Evolutionary conservation across 1,140 invertebrate genomes (phyloP).

Genomic region (Pteromalus puparum): DNA sequence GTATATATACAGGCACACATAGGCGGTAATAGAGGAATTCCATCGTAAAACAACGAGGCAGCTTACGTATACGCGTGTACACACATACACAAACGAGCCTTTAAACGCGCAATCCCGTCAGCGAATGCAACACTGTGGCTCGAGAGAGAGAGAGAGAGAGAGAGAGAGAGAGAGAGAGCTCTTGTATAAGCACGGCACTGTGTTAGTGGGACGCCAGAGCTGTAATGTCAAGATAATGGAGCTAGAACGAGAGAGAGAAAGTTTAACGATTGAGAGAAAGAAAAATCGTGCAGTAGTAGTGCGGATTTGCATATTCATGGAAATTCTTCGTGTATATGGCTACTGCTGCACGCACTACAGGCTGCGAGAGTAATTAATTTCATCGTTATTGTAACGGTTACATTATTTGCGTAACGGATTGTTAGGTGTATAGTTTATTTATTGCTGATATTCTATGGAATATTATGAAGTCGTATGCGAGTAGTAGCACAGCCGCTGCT

Average conservation of each 20-base stretch:
- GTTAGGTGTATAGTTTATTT: neutral
- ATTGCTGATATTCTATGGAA: neutral
- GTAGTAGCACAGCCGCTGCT: neutral
- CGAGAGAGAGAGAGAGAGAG: neutral
- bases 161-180: neutral
- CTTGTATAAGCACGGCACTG: constrained; percentile 39
- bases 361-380: constrained; percentile 34
- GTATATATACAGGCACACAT: neutral
- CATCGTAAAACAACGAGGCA: constrained; percentile 32
- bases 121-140: constrained; percentile 13
- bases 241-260: constrained; percentile 59
- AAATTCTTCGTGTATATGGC: constrained; percentile 26
- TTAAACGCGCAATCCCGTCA: constrained; percentile 33
- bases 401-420: constrained; percentile 19
- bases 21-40: constrained; percentile 13
- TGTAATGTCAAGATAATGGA: constrained; percentile 66
- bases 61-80: neutral
- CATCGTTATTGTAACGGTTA: constrained; percentile 16
- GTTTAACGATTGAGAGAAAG: constrained; percentile 69
- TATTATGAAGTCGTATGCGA: no score
- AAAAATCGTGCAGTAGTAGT: constrained; percentile 21
- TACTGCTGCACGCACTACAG: constrained; percentile 4
- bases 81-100: neutral
- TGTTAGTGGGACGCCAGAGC: constrained; percentile 52
- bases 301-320: constrained; percentile 46